Evolutionary conservation across 2,888 invertebrate species (phyloP).

Genomic region (Trisateles emortualis): DNA sequence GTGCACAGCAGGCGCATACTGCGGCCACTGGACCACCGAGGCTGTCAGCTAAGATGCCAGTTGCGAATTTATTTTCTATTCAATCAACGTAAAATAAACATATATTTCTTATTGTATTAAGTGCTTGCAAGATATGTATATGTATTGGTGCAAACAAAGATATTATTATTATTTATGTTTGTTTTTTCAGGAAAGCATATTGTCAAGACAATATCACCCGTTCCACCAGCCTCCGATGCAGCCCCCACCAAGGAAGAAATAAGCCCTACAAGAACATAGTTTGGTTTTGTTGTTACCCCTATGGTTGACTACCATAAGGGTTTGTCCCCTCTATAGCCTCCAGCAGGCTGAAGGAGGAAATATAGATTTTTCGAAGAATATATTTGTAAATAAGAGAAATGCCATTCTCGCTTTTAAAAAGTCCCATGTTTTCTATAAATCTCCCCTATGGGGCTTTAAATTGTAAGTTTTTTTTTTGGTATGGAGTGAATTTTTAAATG

Average conservation of each 20-base stretch:
- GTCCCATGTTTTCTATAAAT: conserved; percentile 31
- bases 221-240: conserved; percentile 81
- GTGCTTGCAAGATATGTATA: too few relatives aligned
- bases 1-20: too few relatives aligned
- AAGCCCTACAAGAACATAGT: conserved; percentile 38
- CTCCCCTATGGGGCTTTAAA: conserved; percentile 30
- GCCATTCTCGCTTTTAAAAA: conserved; percentile 35
- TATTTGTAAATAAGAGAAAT: conserved; percentile 56
- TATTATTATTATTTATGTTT: conserved; percentile 1
- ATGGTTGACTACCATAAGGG: conserved; percentile 68
- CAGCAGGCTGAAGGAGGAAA: conserved; percentile 46
- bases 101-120: too few relatives aligned
- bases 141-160: neutral
- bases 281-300: conserved; percentile 63
- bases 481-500: conserved; percentile 45
- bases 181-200: conserved; percentile 71
- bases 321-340: conserved; percentile 56
- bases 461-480: conserved; percentile 38
- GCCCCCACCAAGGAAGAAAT: conserved; percentile 71
- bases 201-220: conserved; percentile 77
- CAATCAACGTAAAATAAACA: too few relatives aligned
- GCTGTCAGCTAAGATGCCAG: too few relatives aligned
- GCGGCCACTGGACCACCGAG: too few relatives aligned
- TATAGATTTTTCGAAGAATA: conserved; percentile 63
- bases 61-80: too few relatives aligned